A percentile compares a stretch with the other conserved stretches of the same genome.
Conservation (phyloP, 2,888 invertebrate species). For the Euzophera pinguis region DNA sequence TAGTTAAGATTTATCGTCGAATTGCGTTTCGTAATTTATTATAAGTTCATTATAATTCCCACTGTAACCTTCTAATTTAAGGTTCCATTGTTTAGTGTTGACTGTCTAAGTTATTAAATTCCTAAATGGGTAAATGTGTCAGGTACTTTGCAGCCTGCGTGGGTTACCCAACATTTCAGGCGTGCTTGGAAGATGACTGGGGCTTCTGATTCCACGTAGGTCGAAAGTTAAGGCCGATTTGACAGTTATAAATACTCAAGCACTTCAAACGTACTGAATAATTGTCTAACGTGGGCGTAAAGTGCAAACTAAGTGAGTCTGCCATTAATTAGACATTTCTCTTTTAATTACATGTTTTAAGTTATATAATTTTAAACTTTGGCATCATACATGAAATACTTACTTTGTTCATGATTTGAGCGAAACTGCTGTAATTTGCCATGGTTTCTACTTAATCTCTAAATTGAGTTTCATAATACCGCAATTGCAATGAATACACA, state of each 20-base stretch:
- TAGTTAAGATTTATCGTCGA: constrained; percentile 6
- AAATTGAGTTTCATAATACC: constrained; percentile 36
- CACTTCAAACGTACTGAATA: constrained; percentile 44
- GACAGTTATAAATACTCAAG: constrained; percentile 64
- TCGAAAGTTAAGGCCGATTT: constrained; percentile 62
- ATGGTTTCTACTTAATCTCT: constrained; percentile 6
- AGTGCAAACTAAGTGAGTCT: constrained; percentile 36
- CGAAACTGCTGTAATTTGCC: constrained; percentile 3
- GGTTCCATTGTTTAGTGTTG: constrained; percentile 63
- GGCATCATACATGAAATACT: too few relatives aligned
- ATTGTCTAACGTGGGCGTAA: constrained; percentile 42
- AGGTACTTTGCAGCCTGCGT: constrained; percentile 44
- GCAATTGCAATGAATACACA: constrained; percentile 38
- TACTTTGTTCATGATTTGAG: not conserved
- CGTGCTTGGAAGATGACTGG: constrained; percentile 57
- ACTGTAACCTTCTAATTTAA: constrained; percentile 57
- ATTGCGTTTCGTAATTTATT: constrained; percentile 44
- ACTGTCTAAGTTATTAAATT: constrained; percentile 58
- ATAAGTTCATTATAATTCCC: constrained; percentile 35
- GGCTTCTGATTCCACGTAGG: constrained; percentile 55
- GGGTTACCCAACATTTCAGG: constrained; percentile 59
- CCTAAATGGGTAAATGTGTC: constrained; percentile 67
- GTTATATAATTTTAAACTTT: not conserved
- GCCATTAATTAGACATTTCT: constrained; percentile 20
- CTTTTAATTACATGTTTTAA: constrained; percentile 16